A percentile compares a stretch with the other conserved stretches of the same genome.
These are phyloP conservation scores for Rhinopithecus roxellana DNA, from an alignment of 2,113 vertebrate species.

Conservation along the genomic window DNA sequence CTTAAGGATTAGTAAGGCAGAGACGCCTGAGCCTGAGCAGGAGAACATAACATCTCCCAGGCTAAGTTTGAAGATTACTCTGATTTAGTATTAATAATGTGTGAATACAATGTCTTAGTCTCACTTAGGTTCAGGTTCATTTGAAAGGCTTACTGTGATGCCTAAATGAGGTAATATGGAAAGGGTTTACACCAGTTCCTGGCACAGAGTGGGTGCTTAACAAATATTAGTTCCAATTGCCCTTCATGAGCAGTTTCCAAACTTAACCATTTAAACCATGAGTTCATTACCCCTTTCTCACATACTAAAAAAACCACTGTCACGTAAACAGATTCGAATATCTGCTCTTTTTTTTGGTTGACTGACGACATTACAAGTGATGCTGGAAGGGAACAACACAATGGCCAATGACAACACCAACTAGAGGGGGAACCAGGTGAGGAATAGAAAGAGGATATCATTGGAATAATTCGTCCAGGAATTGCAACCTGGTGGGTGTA, in stretches of 20 bases:
- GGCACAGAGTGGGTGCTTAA: not conserved
- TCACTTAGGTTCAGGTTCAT: not conserved
- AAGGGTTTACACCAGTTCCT: not conserved
- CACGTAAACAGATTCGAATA: not conserved
- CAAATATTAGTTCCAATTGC: not conserved
- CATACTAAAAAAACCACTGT: not conserved
- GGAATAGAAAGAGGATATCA: not conserved
- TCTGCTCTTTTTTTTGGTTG: not conserved
- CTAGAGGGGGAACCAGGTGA: not conserved
- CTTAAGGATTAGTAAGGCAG: not conserved
- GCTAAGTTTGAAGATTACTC: not conserved
- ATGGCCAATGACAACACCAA: not conserved
- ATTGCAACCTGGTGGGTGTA: not conserved
- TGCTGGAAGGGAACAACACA: not conserved
- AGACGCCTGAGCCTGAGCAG: not conserved
- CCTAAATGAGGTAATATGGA: not conserved
- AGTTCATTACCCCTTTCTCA: not conserved
- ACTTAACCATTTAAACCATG: not conserved
- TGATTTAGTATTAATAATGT: not conserved
- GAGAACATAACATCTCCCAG: not conserved
- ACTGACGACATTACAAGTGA: not conserved
- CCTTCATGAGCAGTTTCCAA: not conserved
- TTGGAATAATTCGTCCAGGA: not conserved
- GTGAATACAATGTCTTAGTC: not conserved
- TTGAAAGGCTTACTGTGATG: constrained; percentile 5